phyloP scores from a whole-genome alignment of 2,797 vertebrate genomes.

The Malacoraja senta region DNA sequence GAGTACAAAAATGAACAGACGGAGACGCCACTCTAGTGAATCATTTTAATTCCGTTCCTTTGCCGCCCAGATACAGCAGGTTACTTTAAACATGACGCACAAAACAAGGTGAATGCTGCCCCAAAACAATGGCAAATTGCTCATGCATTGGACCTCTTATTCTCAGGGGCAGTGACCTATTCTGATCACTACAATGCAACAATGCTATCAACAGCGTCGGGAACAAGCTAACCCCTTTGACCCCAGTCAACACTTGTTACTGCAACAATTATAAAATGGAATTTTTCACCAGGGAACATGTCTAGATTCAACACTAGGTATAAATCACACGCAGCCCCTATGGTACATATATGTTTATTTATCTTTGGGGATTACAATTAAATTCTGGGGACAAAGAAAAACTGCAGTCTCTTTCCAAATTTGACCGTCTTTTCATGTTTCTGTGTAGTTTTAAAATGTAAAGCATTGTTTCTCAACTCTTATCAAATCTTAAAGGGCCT shows the following conservation, averaged over 20 bases:
- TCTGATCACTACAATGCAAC: slow-evolving; percentile 47
- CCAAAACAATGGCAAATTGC: slow-evolving; percentile 57
- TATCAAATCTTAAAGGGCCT: slow-evolving; percentile 15
- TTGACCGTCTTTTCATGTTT: neutral
- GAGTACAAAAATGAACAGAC: slow-evolving; percentile 42
- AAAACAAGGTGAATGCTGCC: slow-evolving; percentile 51
- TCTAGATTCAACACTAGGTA: neutral
- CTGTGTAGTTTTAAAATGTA: neutral
- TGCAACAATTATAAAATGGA: neutral
- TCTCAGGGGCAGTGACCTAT: slow-evolving; percentile 51
- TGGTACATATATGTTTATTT: slow-evolving; percentile 2
- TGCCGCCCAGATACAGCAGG: slow-evolving; percentile 44
- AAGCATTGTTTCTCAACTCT: neutral
- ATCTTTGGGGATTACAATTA: neutral
- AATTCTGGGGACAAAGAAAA: neutral
- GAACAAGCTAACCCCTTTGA: slow-evolving; percentile 47
- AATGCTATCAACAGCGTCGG: slow-evolving; percentile 48
- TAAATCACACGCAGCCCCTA: neutral
- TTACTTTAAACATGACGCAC: slow-evolving; percentile 51
- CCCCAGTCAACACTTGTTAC: slow-evolving; percentile 32
- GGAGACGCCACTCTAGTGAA: slow-evolving; percentile 51
- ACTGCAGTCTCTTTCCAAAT: too few relatives aligned
- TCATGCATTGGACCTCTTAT: slow-evolving; percentile 54
- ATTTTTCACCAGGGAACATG: slow-evolving; percentile 31
- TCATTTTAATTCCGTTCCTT: slow-evolving; percentile 46